A percentile compares a stretch with the other conserved stretches of the same genome.
Conservation (phyloP, 2,888 invertebrate species). For the Trichacis sp. region DNA sequence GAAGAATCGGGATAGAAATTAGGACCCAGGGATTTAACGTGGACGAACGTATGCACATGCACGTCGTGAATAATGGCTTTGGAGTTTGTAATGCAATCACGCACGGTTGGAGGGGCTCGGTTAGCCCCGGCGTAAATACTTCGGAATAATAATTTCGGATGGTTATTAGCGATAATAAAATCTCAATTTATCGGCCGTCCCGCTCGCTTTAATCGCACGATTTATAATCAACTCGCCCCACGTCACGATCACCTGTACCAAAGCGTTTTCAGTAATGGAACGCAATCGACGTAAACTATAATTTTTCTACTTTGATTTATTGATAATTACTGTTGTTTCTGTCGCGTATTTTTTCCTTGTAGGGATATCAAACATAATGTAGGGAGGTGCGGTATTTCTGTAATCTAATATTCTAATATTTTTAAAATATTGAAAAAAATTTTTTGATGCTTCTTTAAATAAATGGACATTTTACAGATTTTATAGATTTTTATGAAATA, state of each 20-base stretch:
- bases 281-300: background rate
- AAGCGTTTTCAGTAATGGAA: background rate
- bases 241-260: slow-evolving; percentile 13
- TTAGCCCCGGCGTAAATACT: slow-evolving; percentile 56
- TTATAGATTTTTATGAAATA: too few relatives aligned
- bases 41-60: slow-evolving; percentile 29
- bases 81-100: slow-evolving; percentile 43
- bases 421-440: too few relatives aligned
- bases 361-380: too few relatives aligned
- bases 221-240: slow-evolving; percentile 31
- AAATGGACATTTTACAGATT: too few relatives aligned
- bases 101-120: slow-evolving; percentile 20
- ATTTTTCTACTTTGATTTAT: background rate
- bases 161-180: slow-evolving; percentile 68
- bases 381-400: too few relatives aligned
- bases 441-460: too few relatives aligned
- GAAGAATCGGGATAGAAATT: too few relatives aligned
- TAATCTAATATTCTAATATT: too few relatives aligned
- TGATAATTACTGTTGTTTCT: background rate
- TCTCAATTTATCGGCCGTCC: slow-evolving; percentile 62
- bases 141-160: slow-evolving; percentile 65
- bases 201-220: slow-evolving; percentile 26
- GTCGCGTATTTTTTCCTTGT: too few relatives aligned
- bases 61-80: slow-evolving; percentile 38
- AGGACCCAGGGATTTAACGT: slow-evolving; percentile 13